Percentiles rank a stretch among this genome's conserved stretches.
Evolutionary conservation across 2,113 vertebrate species (phyloP).

Genomic region (Erythrocebus patas): DNA sequence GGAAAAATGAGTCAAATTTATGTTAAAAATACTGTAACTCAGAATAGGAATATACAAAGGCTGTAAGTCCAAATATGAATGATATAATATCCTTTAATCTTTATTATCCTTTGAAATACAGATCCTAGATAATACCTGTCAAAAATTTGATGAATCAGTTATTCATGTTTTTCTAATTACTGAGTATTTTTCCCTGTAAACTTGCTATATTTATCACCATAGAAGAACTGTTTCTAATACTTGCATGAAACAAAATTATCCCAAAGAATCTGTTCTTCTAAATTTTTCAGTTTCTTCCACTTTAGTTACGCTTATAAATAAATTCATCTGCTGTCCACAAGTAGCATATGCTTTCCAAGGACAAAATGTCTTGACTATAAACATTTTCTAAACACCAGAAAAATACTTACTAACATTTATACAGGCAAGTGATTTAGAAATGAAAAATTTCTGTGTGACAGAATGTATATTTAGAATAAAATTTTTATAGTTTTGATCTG

Average conservation of each 20-base stretch:
- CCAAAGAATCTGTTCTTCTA: background rate
- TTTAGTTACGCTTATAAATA: background rate
- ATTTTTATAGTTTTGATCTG: background rate
- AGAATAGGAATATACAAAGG: background rate
- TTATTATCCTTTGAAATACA: background rate
- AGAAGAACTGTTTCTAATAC: background rate
- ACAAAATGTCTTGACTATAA: background rate
- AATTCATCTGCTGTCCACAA: background rate
- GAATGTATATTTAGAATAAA: background rate
- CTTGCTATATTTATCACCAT: background rate
- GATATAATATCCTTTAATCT: background rate
- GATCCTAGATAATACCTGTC: background rate
- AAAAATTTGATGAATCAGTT: background rate
- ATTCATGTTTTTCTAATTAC: background rate
- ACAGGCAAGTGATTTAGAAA: background rate
- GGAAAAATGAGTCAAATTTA: background rate
- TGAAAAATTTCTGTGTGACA: background rate
- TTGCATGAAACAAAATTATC: background rate
- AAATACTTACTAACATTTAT: background rate
- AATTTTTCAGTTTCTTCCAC: background rate
- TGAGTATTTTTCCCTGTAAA: background rate
- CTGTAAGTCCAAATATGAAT: background rate
- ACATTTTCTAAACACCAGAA: background rate
- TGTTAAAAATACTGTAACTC: background rate
- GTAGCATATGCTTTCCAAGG: background rate